Evolutionary conservation across 2,888 invertebrate species (phyloP).

Genomic region (Acanthococcus lagerstroemiae): DNA sequence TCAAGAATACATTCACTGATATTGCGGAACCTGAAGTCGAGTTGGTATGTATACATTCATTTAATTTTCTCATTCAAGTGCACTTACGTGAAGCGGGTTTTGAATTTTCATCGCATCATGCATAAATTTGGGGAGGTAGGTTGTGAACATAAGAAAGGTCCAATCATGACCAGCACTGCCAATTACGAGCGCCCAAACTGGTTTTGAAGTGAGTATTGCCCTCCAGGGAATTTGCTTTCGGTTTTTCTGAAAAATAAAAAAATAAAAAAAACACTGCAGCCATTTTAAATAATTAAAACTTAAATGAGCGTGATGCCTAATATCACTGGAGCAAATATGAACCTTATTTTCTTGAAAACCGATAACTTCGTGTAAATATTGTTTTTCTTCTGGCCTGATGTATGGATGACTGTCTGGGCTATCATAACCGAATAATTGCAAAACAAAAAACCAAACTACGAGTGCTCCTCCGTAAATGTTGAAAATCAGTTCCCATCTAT

Average conservation of each 20-base stretch:
- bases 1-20: too few species aligned
- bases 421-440: constrained; percentile 40
- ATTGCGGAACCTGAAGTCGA: too few species aligned
- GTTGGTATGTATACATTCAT: too few species aligned
- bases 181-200: constrained; percentile 42
- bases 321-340: too few species aligned
- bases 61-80: too few species aligned
- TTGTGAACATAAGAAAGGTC: constrained; percentile 61
- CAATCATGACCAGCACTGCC: constrained; percentile 51
- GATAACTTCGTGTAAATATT: constrained; percentile 47
- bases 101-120: constrained; percentile 52
- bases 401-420: constrained; percentile 63
- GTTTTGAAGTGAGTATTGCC: constrained; percentile 48
- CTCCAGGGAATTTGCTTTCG: constrained; percentile 67
- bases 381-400: constrained; percentile 59
- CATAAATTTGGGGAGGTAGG: constrained; percentile 60
- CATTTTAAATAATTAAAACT: too few species aligned
- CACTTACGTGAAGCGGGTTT: too few species aligned
- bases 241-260: too few species aligned
- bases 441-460: constrained; percentile 47
- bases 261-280: too few species aligned
- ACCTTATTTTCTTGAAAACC: constrained; percentile 42
- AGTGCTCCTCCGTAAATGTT: constrained; percentile 50
- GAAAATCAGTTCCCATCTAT: constrained; percentile 48
- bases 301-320: too few species aligned